Evolutionary conservation across 1,140 invertebrate genomes (phyloP).

Genomic region (Drosophila orosa): DNA sequence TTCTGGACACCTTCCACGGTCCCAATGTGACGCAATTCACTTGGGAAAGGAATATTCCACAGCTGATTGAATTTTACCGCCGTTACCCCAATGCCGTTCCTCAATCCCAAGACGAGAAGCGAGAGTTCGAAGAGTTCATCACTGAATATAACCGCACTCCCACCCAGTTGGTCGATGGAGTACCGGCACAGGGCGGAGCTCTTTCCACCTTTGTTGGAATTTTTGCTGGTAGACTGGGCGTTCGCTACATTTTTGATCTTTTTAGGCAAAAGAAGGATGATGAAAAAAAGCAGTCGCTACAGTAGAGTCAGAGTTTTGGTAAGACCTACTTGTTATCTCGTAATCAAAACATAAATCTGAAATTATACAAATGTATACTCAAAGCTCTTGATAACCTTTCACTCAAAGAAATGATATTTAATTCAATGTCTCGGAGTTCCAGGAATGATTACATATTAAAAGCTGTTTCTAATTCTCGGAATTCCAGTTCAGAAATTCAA

Average conservation of each 20-base stretch:
- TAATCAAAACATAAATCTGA: neutral
- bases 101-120: neutral
- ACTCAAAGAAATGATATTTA: neutral
- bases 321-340: neutral
- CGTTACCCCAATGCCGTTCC: slow-evolving; percentile 12
- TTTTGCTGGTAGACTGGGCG: slow-evolving; percentile 6
- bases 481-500: neutral
- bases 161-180: slow-evolving; percentile 2
- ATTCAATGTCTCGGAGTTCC: neutral
- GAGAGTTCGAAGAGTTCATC: slow-evolving; percentile 14
- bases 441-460: neutral
- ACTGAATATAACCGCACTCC: neutral
- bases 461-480: neutral
- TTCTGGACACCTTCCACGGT: slow-evolving; percentile 4
- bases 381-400: slow-evolving; percentile 2
- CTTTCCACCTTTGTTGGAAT: neutral
- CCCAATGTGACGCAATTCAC: neutral
- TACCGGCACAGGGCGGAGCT: slow-evolving; percentile 7
- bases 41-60: neutral
- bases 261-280: neutral
- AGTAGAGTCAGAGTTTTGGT: neutral
- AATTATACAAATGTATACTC: neutral
- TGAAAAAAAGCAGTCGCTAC: too few species aligned
- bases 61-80: slow-evolving; percentile 11
- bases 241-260: neutral